Base-by-base conservation (phyloP, 2,888 invertebrate genomes). In the Lomographa bimaculata region DNA sequence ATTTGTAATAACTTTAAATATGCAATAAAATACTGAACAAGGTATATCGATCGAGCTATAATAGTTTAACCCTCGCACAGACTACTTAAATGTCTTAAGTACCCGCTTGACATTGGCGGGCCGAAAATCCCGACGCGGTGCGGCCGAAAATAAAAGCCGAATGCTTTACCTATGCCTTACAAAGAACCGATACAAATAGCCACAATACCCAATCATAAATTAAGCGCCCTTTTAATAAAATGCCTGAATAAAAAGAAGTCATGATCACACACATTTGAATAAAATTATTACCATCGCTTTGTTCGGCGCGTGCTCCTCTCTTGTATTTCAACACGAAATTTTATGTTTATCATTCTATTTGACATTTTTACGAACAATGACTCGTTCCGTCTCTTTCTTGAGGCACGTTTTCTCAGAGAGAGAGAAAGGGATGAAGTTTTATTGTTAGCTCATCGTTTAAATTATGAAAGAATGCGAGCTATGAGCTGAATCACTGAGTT, bases 281-380 rank as follows among this genome's bases (percentile, higher is more conserved):
- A 78, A 79, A 78, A 75, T 76, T 76, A 79, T 76, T 76, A 69
- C 71, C 60, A 58, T 52, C 57, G 55, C 66, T 76, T 77, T 79
- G 73, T 72, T 61, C 60, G 50, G 64, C 72, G 73, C 79, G 74
- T 78, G 77, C 70, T 53, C 55, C 60, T 62, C 57, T 60, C 65
- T 58, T 64, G 60, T 67, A 67, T 83, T 85, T 81, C 79, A 79
- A 82, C 84, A 82, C 77, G 70, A 73, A 71, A 73, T 79, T 82
- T 86, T 82, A 75, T 83, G 85, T 85, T 84, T 84, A 85, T 87
- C 86, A 86, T 86, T 83, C 81, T 78, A 79, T 82, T 86, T 85
- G 83, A 84, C 85, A 85, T 84, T 84, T 81, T 80, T 79, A 78
- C 75, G 79, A 82, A 87, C 84, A 86, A 84, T 83, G 71, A 73